phyloP scores from a whole-genome alignment of 2,888 invertebrate species.

The Andricus quercusramuli region DNA sequence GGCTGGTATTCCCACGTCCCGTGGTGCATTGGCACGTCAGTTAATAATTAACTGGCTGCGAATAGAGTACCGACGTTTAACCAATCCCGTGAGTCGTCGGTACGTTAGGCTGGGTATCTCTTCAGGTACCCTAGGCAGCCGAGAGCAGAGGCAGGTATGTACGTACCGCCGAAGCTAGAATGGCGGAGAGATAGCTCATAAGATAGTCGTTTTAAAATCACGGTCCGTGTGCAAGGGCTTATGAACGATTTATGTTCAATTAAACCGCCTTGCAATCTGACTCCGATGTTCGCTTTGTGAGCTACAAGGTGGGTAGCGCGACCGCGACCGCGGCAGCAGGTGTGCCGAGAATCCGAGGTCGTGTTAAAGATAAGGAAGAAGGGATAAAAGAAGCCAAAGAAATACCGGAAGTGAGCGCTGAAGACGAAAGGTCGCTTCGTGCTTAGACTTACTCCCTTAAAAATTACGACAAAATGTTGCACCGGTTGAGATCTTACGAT shows the following conservation, averaged over 20 bases:
- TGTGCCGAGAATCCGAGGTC: slow-evolving; percentile 55
- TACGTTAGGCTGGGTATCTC: slow-evolving; percentile 39
- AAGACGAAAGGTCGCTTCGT: slow-evolving; percentile 69
- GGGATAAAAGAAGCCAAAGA: slow-evolving; percentile 48
- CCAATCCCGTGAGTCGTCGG: slow-evolving; percentile 36
- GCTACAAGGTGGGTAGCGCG: slow-evolving; percentile 60
- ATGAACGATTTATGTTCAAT: slow-evolving; percentile 72
- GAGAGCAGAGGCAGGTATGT: slow-evolving; percentile 38
- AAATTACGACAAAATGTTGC: slow-evolving; percentile 48
- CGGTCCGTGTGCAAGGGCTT: slow-evolving; percentile 60
- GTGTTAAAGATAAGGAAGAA: slow-evolving; percentile 61
- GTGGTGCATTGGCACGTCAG: slow-evolving; percentile 40
- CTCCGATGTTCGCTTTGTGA: slow-evolving; percentile 62
- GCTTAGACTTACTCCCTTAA: slow-evolving; percentile 68
- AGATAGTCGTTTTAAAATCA: slow-evolving; percentile 68
- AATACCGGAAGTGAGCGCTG: slow-evolving; percentile 64
- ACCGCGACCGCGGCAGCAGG: slow-evolving; percentile 61
- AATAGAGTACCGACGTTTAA: slow-evolving; percentile 50
- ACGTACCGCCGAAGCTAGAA: slow-evolving; percentile 55
- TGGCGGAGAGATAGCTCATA: slow-evolving; percentile 64
- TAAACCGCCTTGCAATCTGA: slow-evolving; percentile 68
- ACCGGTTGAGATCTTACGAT: too few species aligned
- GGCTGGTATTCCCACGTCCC: slow-evolving; percentile 40
- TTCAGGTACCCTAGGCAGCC: slow-evolving; percentile 44
- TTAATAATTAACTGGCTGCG: slow-evolving; percentile 54